Percentiles rank a stretch among this genome's conserved stretches.
Evolutionary conservation across 2,797 vertebrate species (phyloP).

Genomic region (Alosa sapidissima): DNA sequence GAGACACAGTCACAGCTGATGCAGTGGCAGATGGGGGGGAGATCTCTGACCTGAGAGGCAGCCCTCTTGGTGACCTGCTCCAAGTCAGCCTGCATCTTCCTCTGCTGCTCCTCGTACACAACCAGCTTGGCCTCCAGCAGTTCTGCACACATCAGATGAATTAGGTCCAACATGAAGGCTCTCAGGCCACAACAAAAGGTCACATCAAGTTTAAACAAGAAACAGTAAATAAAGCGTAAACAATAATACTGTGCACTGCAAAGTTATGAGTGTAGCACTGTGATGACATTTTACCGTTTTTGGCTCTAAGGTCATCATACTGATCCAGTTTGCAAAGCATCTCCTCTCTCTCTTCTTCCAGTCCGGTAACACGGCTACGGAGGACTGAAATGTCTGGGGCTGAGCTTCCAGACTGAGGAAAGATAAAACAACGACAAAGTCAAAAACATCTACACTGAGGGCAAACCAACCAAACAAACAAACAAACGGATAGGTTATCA

Average conservation of each 20-base stretch:
- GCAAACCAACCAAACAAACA: not conserved
- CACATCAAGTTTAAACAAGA: not conserved
- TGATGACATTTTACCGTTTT: slow-evolving; percentile 77
- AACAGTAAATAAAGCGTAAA: slow-evolving; percentile 22
- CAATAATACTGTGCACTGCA: not conserved
- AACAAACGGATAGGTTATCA: not conserved
- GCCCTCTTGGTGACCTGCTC: slow-evolving; percentile 90
- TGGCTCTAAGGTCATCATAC: slow-evolving; percentile 74
- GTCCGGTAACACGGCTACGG: slow-evolving; percentile 68
- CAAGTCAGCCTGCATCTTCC: slow-evolving; percentile 86
- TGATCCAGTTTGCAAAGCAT: slow-evolving; percentile 78
- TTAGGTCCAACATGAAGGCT: not conserved
- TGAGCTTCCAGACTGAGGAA: slow-evolving; percentile 69
- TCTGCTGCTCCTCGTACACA: slow-evolving; percentile 88
- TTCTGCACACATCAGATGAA: slow-evolving; percentile 62
- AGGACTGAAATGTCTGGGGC: slow-evolving; percentile 71
- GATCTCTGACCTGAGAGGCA: slow-evolving; percentile 82
- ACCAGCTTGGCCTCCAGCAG: slow-evolving; percentile 83
- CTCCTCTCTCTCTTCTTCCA: slow-evolving; percentile 82
- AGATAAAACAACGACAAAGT: not conserved
- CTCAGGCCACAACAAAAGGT: not conserved
- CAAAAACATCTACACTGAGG: not conserved
- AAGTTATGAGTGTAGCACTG: not conserved
- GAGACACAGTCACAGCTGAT: too few relatives aligned
- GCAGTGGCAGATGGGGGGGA: not conserved